Evolutionary conservation across 2,797 vertebrate species (phyloP), one percentile per base, ranked within the genome.

Genomic region (Eupleurogrammus muticus): DNA sequence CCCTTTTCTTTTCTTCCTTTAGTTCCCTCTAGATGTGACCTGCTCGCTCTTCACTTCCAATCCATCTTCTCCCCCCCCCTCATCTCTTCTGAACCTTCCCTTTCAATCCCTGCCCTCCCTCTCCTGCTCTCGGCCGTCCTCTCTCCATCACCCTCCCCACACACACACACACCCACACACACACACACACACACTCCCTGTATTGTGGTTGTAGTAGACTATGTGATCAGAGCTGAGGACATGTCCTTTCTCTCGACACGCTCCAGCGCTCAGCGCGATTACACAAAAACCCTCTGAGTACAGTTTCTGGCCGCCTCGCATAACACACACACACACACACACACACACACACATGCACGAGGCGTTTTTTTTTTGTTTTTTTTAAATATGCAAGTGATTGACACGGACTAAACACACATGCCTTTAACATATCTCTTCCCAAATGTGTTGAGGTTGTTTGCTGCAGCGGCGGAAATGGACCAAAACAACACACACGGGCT

Each of bases 221-320:
- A 77, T 86, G 83, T 75, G 90, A 91, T 92, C 89, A 85, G 88
- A 86, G 88, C 82, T 73, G 90, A 91, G 90, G 92, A 91, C 90
- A 88, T 82, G 88, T 91, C 91, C 91, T 92, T 91, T 90, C 86
- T 89, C 87, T 82, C 72, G 88, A 88, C 88, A 91, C 72, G 91
- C 90, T 89, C 87, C 79, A 73, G 69, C 21, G 82, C 90, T 80
- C 87, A 90, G 89, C 83, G 78, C 87, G 88, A 93, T 93, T 92
- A 92, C 92, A 91, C 91, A 93, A 92, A 92, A 82, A 84, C 85
- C 86, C 80, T 84, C 80, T n/a, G n/a, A 73, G 82, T 76, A 81
- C 77, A 81, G 63, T 80, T 75, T 77, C 71, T 80, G 47, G 70
- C 61, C 46, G 75, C 28, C 66, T 42, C 61, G 16, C 53, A 67